A percentile compares a stretch with the other conserved stretches of the same genome.
Conservation (phyloP, 1,140 invertebrate species). For the Andricus grossulariae region DNA sequence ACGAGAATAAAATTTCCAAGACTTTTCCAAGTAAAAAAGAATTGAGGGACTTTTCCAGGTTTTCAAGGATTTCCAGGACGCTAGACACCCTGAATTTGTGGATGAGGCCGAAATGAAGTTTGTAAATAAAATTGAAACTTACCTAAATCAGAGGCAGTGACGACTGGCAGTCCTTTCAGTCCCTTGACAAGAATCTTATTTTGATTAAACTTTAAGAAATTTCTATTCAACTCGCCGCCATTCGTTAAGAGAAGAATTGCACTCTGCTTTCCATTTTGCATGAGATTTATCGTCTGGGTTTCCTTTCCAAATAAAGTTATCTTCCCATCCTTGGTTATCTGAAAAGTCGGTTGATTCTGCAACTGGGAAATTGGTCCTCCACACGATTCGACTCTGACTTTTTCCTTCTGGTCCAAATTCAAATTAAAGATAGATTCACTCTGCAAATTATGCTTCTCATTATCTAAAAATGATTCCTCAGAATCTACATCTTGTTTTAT, state of each 20-base stretch:
- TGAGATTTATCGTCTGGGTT: conserved; percentile 63
- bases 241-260: conserved; percentile 65
- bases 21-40: no score
- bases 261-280: conserved; percentile 66
- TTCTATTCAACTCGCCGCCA: conserved; percentile 49
- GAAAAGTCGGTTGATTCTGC: conserved; percentile 48
- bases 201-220: conserved; percentile 62
- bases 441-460: neutral
- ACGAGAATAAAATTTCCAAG: no score
- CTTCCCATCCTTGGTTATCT: conserved; percentile 58
- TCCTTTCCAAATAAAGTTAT: conserved; percentile 62
- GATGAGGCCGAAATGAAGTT: no score
- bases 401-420: conserved; percentile 35
- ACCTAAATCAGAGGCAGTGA: conserved; percentile 55
- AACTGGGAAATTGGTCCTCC: conserved; percentile 48
- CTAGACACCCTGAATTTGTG: no score
- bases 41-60: no score
- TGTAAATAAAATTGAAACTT: conserved; percentile 23
- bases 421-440: neutral
- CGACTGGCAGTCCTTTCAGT: conserved; percentile 54
- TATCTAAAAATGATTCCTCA: neutral
- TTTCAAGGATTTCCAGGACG: no score
- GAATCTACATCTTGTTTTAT: neutral
- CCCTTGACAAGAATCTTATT: conserved; percentile 49
- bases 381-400: conserved; percentile 47